Evolutionary conservation across 1,140 invertebrate species (phyloP).

Genomic region (Trachymyrmex cornetzi): DNA sequence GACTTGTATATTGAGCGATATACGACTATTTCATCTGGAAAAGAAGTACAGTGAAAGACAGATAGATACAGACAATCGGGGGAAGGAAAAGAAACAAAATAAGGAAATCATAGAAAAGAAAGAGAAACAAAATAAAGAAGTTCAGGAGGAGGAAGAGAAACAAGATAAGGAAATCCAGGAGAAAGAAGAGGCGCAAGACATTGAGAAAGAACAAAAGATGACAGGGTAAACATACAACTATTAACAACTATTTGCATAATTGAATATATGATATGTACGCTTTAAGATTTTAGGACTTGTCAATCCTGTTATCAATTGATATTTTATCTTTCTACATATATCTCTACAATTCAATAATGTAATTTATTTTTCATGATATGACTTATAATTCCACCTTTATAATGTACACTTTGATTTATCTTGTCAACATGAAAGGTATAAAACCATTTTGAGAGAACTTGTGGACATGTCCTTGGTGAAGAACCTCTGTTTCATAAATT

Average conservation of each 20-base stretch:
- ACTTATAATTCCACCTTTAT: not conserved
- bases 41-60: conserved; percentile 20
- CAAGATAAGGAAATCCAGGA: not conserved
- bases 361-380: not conserved
- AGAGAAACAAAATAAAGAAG: not conserved
- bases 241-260: not conserved
- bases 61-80: conserved; percentile 21
- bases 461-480: conserved; percentile 82
- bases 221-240: conserved; percentile 1
- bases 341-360: not conserved
- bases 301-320: not conserved
- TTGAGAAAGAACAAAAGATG: not conserved
- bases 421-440: not conserved
- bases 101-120: not conserved
- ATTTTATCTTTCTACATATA: not conserved
- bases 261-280: not conserved
- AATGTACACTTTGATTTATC: not conserved
- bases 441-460: conserved; percentile 70
- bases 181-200: not conserved
- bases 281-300: not conserved
- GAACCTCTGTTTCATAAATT: conserved; percentile 80
- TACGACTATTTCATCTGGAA: conserved; percentile 18
- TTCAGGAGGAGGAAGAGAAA: not conserved
- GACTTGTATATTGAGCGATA: conserved; percentile 29
- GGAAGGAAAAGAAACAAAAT: conserved; percentile 12